A percentile compares a stretch with the other conserved stretches of the same genome.
Conservation (phyloP, 1,140 invertebrate species). For the Campoletis sonorensis region DNA sequence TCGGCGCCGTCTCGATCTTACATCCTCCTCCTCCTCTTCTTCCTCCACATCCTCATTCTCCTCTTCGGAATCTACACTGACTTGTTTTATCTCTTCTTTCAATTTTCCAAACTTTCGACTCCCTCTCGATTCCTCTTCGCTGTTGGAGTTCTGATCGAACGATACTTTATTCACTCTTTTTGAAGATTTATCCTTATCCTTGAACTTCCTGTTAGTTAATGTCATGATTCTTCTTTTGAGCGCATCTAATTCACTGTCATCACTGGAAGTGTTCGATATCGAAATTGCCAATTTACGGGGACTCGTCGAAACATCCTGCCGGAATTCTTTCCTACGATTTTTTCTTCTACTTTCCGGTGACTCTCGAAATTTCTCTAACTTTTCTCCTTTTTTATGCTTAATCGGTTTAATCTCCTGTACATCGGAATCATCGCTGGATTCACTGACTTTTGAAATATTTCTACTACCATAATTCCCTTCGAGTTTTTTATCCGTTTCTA, state of each 20-base stretch:
- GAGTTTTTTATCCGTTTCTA: background rate
- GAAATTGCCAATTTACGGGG: background rate
- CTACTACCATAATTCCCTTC: background rate
- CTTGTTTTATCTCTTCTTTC: no score
- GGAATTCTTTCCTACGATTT: background rate
- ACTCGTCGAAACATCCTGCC: background rate
- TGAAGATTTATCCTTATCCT: background rate
- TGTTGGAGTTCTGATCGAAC: background rate
- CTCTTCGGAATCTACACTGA: no score
- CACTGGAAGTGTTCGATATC: background rate
- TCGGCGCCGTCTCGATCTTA: no score
- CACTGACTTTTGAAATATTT: constrained; percentile 4
- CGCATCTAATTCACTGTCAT: background rate
- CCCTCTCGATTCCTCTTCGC: background rate
- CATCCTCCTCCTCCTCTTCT: no score
- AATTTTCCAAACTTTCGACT: no score
- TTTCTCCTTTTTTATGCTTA: background rate
- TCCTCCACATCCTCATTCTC: no score
- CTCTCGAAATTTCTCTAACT: background rate
- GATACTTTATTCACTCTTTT: background rate
- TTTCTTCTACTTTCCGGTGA: background rate
- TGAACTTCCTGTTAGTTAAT: background rate
- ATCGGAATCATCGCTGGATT: constrained; percentile 31
- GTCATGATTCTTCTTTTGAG: background rate
- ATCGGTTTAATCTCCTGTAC: constrained; percentile 20